phyloP scores from a whole-genome alignment of 2,113 vertebrate genomes.

The Chloebia gouldiae region DNA sequence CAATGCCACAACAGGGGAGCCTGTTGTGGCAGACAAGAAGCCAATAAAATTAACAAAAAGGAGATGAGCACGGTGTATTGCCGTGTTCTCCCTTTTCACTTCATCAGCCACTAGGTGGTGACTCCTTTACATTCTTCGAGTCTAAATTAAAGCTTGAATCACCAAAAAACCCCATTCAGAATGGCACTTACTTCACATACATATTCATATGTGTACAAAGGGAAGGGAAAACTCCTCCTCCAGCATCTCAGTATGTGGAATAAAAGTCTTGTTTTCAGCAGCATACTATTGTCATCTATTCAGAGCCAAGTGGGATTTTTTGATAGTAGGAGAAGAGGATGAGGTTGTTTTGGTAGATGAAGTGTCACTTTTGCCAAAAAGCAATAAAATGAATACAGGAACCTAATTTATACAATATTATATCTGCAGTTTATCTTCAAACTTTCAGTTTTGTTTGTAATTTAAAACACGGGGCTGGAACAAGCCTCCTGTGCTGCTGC shows the following conservation, averaged over 20 bases:
- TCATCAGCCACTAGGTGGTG: constrained; percentile 2
- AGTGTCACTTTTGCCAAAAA: neutral
- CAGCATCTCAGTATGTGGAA: neutral
- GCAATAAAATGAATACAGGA: neutral
- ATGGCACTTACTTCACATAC: neutral
- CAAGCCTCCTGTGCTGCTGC: neutral
- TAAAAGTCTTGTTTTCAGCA: neutral
- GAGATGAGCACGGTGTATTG: neutral
- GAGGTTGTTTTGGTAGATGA: neutral
- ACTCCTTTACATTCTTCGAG: neutral
- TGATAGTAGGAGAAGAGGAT: neutral
- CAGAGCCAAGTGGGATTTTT: neutral
- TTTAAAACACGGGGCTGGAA: neutral
- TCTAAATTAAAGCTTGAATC: neutral
- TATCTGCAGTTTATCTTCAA: neutral
- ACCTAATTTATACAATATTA: neutral
- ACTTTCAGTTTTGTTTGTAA: neutral
- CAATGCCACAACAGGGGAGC: neutral
- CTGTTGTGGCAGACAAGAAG: neutral
- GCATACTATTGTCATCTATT: neutral
- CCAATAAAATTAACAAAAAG: neutral
- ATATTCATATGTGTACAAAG: neutral
- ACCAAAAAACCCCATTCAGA: neutral
- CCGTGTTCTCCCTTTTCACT: fast-evolving
- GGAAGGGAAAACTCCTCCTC: neutral